Evolutionary conservation across 1,140 invertebrate species (phyloP).

Genomic region (Chlorops oryzae): DNA sequence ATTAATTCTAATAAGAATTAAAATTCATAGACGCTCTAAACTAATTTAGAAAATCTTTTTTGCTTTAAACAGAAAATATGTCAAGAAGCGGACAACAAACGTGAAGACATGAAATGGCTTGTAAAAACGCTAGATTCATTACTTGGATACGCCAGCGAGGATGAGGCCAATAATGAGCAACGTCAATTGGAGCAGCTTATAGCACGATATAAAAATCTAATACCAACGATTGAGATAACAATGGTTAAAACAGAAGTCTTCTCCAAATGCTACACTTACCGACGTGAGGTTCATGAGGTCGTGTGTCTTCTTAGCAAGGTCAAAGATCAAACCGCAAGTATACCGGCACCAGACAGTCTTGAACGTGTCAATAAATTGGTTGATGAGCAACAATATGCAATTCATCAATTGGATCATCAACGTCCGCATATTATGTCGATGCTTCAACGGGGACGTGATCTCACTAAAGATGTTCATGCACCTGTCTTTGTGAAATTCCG

Average conservation of each 20-base stretch:
- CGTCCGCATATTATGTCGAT: constrained; percentile 80
- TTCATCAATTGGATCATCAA: constrained; percentile 79
- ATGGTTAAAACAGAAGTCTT: constrained; percentile 87
- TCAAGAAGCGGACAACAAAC: constrained; percentile 78
- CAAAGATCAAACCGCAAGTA: constrained; percentile 62
- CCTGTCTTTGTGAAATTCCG: constrained; percentile 77
- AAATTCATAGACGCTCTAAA: background rate
- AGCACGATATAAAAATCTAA: constrained; percentile 79
- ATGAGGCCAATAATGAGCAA: constrained; percentile 72
- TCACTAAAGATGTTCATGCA: constrained; percentile 76
- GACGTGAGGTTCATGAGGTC: constrained; percentile 79
- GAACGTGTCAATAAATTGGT: constrained; percentile 70
- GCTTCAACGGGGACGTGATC: constrained; percentile 82
- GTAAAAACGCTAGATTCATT: constrained; percentile 84
- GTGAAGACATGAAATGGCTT: constrained; percentile 92
- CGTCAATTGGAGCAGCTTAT: constrained; percentile 76
- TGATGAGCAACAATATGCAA: constrained; percentile 69
- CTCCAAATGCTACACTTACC: constrained; percentile 86
- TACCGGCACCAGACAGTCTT: constrained; percentile 62
- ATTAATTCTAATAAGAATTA: no score
- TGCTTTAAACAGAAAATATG: constrained; percentile 66
- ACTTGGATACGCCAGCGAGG: constrained; percentile 71
- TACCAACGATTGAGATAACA: constrained; percentile 86
- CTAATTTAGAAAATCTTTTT: background rate
- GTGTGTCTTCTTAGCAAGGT: constrained; percentile 68